A percentile compares a stretch with the other conserved stretches of the same genome.
Evolutionary conservation across 92 coral and sea anemone genomes (phyloP).

Genomic region (Heliopora coerulea): DNA sequence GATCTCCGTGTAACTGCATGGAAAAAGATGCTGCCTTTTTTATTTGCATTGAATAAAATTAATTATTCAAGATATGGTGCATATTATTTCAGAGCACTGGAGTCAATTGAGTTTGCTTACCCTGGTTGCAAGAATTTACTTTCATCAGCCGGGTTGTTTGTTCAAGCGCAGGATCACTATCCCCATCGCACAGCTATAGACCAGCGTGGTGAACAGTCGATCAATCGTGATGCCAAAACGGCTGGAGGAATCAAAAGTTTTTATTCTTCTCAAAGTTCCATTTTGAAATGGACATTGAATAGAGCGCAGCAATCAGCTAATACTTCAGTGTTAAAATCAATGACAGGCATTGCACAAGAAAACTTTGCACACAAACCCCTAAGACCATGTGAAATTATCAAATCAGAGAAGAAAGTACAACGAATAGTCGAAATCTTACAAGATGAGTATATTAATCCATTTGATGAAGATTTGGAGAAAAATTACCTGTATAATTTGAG

Average conservation of each 20-base stretch:
- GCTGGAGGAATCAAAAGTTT: constrained; percentile 20
- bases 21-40: constrained; percentile 2
- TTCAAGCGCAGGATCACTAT: constrained; percentile 9
- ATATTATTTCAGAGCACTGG: constrained; percentile 1
- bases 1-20: background rate
- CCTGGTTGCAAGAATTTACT: background rate
- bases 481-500: no score
- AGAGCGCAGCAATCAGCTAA: no score
- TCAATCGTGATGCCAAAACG: constrained; percentile 5
- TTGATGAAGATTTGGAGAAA: no score
- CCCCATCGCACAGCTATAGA: background rate
- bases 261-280: no score
- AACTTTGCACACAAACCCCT: no score
- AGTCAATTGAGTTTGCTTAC: background rate
- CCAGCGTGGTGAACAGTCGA: background rate
- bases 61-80: constrained; percentile 2
- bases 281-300: no score
- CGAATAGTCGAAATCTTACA: no score
- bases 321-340: no score
- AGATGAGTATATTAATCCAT: no score
- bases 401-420: no score
- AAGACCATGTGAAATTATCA: no score
- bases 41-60: constrained; percentile 8
- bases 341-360: no score
- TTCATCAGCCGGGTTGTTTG: background rate